A percentile compares a stretch with the other conserved stretches of the same genome.
phyloP scores from a whole-genome alignment of 2,113 vertebrate genomes.

The Pycnonotus jocosus region DNA sequence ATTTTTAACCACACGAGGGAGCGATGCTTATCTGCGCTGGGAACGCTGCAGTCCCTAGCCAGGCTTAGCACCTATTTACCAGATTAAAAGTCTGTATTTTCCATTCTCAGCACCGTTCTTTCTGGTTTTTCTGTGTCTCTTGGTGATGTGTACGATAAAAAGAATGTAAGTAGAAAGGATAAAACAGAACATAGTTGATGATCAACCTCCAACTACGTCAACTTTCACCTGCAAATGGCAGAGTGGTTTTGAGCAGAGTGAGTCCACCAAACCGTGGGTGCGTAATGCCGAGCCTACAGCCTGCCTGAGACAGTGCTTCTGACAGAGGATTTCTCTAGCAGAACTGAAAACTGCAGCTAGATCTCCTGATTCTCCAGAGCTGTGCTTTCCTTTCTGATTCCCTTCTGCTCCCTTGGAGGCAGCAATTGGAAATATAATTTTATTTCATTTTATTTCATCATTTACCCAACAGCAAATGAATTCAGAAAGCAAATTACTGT shows the following conservation, averaged over 20 bases:
- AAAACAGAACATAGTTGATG: neutral
- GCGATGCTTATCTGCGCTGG: neutral
- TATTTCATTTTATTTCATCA: conserved; percentile 1
- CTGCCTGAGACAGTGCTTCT: neutral
- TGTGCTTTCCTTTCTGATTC: neutral
- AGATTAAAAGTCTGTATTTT: neutral
- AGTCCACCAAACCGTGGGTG: neutral
- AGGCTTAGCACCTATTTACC: neutral
- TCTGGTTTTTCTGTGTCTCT: neutral
- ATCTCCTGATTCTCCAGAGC: neutral
- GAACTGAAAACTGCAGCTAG: neutral
- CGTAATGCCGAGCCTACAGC: neutral
- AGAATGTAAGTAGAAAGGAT: neutral
- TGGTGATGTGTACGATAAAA: neutral
- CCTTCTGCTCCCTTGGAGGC: neutral
- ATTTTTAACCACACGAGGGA: conserved; percentile 39
- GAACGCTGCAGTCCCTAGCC: neutral
- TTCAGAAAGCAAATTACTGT: neutral
- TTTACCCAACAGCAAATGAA: neutral
- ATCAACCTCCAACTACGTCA: neutral
- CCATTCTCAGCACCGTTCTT: neutral
- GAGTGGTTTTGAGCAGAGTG: neutral
- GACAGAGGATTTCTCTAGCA: neutral
- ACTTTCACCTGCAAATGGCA: neutral
- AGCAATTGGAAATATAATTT: neutral